A percentile compares a stretch with the other conserved stretches of the same genome.
These are phyloP conservation scores for Holotrichia oblita DNA, from an alignment of 1,140 invertebrate genomes.

Conservation along the genomic window DNA sequence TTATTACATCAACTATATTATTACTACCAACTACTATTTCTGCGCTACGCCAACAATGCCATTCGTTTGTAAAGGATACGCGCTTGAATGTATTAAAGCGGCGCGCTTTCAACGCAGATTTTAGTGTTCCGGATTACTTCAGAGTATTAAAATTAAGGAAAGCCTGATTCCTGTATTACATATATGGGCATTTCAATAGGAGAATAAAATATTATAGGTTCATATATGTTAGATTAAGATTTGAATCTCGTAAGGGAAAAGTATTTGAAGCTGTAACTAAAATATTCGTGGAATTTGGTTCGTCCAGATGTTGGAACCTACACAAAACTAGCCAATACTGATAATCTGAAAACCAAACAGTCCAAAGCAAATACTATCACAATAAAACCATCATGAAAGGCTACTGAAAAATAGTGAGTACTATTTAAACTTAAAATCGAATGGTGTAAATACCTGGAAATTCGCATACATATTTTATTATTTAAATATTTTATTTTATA, in stretches of 20 bases:
- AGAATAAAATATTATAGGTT: neutral
- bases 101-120: conserved; percentile 4
- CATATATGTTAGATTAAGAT: neutral
- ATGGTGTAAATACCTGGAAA: no score
- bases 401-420: no score
- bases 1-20: conserved; percentile 31
- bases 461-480: no score
- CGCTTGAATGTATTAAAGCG: conserved; percentile 6
- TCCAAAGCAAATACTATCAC: no score
- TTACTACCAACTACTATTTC: conserved; percentile 3
- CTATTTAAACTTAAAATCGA: no score
- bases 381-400: no score
- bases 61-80: conserved; percentile 3
- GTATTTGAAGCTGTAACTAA: neutral
- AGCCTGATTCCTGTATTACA: neutral
- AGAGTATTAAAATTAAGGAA: conserved; percentile 27
- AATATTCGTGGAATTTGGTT: neutral
- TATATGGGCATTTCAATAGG: neutral
- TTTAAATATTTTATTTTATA: no score
- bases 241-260: neutral
- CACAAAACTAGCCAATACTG: no score
- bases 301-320: no score
- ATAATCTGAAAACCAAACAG: no score
- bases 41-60: conserved; percentile 1
- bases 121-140: conserved; percentile 19